Percentiles rank a stretch among this genome's conserved stretches.
Conservation (phyloP, 1,140 invertebrate species). For the Acromyrmex heyeri region DNA sequence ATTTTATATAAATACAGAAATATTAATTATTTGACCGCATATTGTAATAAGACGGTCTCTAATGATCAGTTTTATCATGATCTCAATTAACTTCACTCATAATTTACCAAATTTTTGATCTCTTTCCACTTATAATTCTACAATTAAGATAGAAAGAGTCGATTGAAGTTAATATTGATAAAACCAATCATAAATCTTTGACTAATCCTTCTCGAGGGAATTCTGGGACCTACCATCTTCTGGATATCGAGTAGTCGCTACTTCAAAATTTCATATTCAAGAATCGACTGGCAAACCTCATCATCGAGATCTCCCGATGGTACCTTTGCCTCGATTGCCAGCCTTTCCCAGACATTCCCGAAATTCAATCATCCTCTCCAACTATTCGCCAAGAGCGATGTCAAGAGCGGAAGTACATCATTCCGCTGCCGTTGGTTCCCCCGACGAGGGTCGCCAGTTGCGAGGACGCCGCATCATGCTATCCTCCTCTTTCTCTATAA, state of each 20-base stretch:
- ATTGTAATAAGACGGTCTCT: not conserved
- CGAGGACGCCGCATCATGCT: not conserved
- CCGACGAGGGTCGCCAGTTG: conserved; percentile 65
- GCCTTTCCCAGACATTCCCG: conserved; percentile 27
- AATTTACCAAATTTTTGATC: conserved; percentile 1
- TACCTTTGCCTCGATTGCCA: not conserved
- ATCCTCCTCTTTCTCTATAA: not conserved
- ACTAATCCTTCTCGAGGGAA: not conserved
- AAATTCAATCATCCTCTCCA: conserved; percentile 56
- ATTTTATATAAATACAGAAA: not conserved
- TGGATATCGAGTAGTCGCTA: not conserved
- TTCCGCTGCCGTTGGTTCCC: conserved; percentile 53
- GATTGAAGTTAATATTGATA: conserved; percentile 19
- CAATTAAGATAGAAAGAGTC: conserved; percentile 27
- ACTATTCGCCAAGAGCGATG: conserved; percentile 46
- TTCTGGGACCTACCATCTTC: not conserved
- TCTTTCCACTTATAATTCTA: not conserved
- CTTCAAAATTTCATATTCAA: conserved; percentile 38
- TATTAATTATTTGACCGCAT: not conserved
- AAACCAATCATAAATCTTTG: not conserved
- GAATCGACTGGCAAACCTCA: conserved; percentile 11
- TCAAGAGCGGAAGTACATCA: conserved; percentile 69
- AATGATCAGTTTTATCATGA: not conserved
- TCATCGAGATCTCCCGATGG: not conserved
- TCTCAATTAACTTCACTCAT: conserved; percentile 17